Evolutionary conservation across 2,797 vertebrate species (phyloP).

Genomic region (Urocyon cinereoargenteus): DNA sequence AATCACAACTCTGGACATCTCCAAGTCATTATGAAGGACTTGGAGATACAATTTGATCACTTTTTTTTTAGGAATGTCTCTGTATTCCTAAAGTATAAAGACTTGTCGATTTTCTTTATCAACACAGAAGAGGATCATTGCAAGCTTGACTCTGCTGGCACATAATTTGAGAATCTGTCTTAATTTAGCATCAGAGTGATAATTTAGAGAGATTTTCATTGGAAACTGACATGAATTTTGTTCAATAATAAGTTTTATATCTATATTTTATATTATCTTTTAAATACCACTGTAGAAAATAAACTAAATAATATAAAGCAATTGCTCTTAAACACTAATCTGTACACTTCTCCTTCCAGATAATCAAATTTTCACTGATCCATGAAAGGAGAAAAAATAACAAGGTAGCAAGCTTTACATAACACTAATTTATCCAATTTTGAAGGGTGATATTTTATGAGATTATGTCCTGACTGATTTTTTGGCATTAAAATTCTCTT

Average conservation of each 20-base stretch:
- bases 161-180: neutral
- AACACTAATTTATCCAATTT: neutral
- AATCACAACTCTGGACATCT: neutral
- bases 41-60: neutral
- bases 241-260: neutral
- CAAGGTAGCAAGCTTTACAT: neutral
- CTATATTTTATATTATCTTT: neutral
- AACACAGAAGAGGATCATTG: neutral
- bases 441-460: neutral
- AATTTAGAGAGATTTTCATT: neutral
- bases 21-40: neutral
- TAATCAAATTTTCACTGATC: neutral
- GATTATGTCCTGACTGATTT: neutral
- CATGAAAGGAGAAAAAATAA: neutral
- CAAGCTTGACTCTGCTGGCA: neutral
- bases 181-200: neutral
- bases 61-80: neutral
- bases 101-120: neutral
- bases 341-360: neutral
- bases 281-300: neutral
- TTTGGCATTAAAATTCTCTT: neutral
- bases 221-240: neutral
- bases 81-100: constrained; percentile 1
- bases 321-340: neutral
- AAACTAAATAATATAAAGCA: neutral